Evolutionary conservation across 2,113 vertebrate species (phyloP), one percentile per base, ranked within the genome.

Genomic region (Melanotaenia duboulayi): DNA sequence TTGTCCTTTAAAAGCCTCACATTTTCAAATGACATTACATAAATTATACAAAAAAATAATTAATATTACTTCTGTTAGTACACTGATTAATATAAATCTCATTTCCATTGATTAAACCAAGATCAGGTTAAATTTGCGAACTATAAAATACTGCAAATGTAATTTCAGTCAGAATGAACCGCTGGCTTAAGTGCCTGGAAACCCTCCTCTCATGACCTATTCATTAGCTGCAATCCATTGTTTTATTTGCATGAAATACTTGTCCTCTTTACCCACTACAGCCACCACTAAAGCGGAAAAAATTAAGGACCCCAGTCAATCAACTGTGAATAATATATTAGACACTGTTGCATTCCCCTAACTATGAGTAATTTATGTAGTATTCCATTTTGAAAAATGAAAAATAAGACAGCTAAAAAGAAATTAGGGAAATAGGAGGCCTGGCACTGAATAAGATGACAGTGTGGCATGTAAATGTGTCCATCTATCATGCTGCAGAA

Each of bases 281-380:
- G 74, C 44, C 48, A 25, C 65, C 81, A 81, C 83, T 76, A 83
- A 78, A 56, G 59, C 44, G 13, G 20, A 54, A 59, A 74, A 83
- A 75, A 83, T 85, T 65, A 81, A 74, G 48, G 69, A 79, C 65
- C 51, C 57, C 67, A 74, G 72, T 87, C 87, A 89, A 66, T 85
- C 84, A 84, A 61, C 76, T 81, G 85, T 85, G 80, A 86, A 87
- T 82, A 83, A 91, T 90, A 84, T 58, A 90, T 91, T 65, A 85
- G 52, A 62, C 55, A 62, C 62, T 48, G 64, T 60, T 73, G 82
- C 76, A 78, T 79, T 76, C 42, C 78, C 68, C 65, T 68, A 80
- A 88, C 76, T 72, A 61, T 49, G 24, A 56, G 58, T 85, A 73
- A 90, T 89, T 83, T 90, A 91, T 82, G 80, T 71, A 71, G 48